phyloP scores from a whole-genome alignment of 2,888 invertebrate species.

The Unio delphinus region DNA sequence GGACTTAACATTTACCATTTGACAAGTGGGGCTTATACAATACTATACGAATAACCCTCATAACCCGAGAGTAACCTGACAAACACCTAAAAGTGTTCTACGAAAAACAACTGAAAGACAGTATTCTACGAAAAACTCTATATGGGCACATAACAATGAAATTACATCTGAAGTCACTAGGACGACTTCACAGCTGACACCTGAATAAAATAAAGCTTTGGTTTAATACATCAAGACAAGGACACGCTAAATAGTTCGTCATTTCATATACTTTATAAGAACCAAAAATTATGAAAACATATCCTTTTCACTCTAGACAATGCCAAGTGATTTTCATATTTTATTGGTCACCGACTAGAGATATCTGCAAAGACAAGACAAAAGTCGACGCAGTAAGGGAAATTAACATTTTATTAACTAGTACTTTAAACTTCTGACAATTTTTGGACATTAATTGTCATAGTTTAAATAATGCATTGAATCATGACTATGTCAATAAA shows the following conservation, averaged over 20 bases:
- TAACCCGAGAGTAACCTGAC: no score
- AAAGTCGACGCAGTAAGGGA: background rate
- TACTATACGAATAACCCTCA: no score
- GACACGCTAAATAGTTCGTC: slow-evolving; percentile 1
- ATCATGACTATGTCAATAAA: no score
- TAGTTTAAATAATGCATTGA: no score
- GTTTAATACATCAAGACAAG: background rate
- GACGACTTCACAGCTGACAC: background rate
- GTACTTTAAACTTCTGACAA: slow-evolving; percentile 1
- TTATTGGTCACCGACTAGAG: slow-evolving; percentile 1
- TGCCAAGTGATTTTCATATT: slow-evolving; percentile 7
- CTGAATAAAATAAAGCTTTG: background rate
- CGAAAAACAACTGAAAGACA: no score
- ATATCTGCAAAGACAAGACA: slow-evolving; percentile 1
- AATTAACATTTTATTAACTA: slow-evolving; percentile 4
- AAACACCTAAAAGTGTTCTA: no score
- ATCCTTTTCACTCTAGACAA: slow-evolving; percentile 6
- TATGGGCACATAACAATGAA: background rate
- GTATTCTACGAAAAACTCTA: background rate
- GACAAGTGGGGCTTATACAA: no score
- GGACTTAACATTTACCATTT: no score
- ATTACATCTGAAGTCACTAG: background rate
- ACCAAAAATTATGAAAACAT: background rate
- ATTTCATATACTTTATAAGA: background rate
- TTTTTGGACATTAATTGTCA: no score